Evolutionary conservation across 2,888 invertebrate genomes (phyloP).

Genomic region (Drosophila mulleri): DNA sequence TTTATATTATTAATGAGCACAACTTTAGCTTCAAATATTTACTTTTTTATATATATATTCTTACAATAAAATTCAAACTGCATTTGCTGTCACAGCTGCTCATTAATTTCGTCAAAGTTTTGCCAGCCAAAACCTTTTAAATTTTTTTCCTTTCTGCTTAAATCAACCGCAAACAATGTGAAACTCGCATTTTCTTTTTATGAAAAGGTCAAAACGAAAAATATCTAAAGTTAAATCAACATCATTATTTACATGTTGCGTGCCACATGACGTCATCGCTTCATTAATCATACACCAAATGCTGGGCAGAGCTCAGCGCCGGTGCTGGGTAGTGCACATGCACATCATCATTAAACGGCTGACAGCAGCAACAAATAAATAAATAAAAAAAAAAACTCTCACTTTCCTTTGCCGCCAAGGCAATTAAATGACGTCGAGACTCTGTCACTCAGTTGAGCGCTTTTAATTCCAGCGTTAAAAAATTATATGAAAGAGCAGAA

Average conservation of each 20-base stretch:
- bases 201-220: not conserved
- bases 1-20: slow-evolving; percentile 1
- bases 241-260: slow-evolving; percentile 53
- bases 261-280: slow-evolving; percentile 55
- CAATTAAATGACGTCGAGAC: slow-evolving; percentile 51
- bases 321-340: slow-evolving; percentile 30
- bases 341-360: slow-evolving; percentile 40
- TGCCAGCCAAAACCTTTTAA: slow-evolving; percentile 4
- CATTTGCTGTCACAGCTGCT: slow-evolving; percentile 34
- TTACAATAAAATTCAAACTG: slow-evolving; percentile 13
- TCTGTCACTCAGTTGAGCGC: slow-evolving; percentile 33
- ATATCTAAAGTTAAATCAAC: slow-evolving; percentile 18
- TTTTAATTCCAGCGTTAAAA: slow-evolving; percentile 53
- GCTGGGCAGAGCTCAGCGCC: not conserved
- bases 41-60: slow-evolving; percentile 7
- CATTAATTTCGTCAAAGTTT: slow-evolving; percentile 43
- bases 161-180: slow-evolving; percentile 29
- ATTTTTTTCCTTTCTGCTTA: not conserved
- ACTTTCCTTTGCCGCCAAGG: slow-evolving; percentile 43
- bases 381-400: slow-evolving; percentile 40
- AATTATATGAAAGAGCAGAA: slow-evolving; percentile 4
- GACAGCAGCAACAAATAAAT: slow-evolving; percentile 2
- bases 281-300: slow-evolving; percentile 57
- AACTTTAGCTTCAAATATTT: not conserved
- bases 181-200: slow-evolving; percentile 21